phyloP scores from a whole-genome alignment of 1,140 invertebrate species.

The Drosophila trapezifrons region DNA sequence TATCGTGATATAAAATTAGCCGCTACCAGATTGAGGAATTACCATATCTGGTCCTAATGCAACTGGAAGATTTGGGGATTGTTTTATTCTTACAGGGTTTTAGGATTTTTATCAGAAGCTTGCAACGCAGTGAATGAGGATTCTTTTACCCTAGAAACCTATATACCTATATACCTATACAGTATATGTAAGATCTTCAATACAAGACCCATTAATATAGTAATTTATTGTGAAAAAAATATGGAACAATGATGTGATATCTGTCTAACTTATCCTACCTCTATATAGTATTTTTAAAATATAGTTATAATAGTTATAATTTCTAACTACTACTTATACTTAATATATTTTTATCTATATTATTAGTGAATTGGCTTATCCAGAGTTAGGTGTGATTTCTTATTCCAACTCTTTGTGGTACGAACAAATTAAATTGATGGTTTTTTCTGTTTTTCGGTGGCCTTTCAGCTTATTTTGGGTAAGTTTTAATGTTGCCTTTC shows the following conservation, averaged over 20 bases:
- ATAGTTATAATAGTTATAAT: no score
- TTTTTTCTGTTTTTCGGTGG: background rate
- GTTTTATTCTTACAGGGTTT: background rate
- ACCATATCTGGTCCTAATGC: slow-evolving; percentile 10
- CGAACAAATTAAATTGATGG: slow-evolving; percentile 1
- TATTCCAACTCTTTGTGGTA: background rate
- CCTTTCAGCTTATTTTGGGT: slow-evolving; percentile 5
- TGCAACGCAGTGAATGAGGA: background rate
- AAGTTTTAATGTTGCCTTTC: slow-evolving; percentile 39
- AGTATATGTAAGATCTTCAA: no score
- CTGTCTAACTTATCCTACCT: no score
- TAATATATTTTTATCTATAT: no score
- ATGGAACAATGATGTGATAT: no score
- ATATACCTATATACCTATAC: no score
- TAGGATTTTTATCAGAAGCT: background rate
- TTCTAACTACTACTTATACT: no score
- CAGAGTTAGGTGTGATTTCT: no score
- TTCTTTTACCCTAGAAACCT: background rate
- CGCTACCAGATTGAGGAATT: slow-evolving; percentile 32
- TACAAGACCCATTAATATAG: no score
- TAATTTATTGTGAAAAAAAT: no score
- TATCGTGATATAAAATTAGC: slow-evolving; percentile 52
- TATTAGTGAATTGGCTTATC: no score
- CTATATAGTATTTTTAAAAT: no score
- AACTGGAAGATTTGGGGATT: background rate